Base-by-base conservation (phyloP, 2,113 vertebrate species). In the Perccottus glenii region DNA sequence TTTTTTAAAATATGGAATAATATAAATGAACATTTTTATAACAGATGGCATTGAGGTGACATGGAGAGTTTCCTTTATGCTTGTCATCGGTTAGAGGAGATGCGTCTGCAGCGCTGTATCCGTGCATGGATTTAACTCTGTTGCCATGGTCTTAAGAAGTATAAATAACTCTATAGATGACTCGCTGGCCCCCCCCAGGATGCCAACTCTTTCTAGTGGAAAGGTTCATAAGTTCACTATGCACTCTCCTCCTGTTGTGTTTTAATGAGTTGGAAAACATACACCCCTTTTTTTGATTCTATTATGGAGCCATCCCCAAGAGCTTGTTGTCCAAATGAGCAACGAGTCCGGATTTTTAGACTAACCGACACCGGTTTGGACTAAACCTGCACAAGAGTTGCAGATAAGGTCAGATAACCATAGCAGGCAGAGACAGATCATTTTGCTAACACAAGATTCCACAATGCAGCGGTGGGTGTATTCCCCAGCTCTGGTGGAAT, bases 81-180 rank as follows among this genome's bases (percentile, higher is more conserved):
- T 19, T 50, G 4, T 27, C 2, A 3, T 7, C 1, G 5, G 16
- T 51, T 32, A 27, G 1, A 51, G 49, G 1, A 51, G 49, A 2
- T 19, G 0, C 5, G 9, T 36, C 66, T 56, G 55, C 70, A 15
- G 9, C 64, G 76, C 45, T 74, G 36, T 19, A 47, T 64, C 59
- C 69, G 9, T 59, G 55, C 65, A 63, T 72, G 60, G 51, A 70
- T 61, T 73, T 75, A 75, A 27, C 55, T 82, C 78, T 77, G 78
- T 82, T 83, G 73, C 87, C 67, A 73, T 79, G 73, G 71, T 85
- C 67, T 66, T 62, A 48, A 47, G 48, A 68, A 47, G 73, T 86
- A 84, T 79, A 85, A 87, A 89, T 88, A 89, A 86, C 85, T 64
- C 49, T 67, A 70, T 55, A 67, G 75, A 82, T 70, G 70, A 73